Evolutionary conservation across 2,113 vertebrate genomes (phyloP).

Genomic region (Calyptomena viridis): DNA sequence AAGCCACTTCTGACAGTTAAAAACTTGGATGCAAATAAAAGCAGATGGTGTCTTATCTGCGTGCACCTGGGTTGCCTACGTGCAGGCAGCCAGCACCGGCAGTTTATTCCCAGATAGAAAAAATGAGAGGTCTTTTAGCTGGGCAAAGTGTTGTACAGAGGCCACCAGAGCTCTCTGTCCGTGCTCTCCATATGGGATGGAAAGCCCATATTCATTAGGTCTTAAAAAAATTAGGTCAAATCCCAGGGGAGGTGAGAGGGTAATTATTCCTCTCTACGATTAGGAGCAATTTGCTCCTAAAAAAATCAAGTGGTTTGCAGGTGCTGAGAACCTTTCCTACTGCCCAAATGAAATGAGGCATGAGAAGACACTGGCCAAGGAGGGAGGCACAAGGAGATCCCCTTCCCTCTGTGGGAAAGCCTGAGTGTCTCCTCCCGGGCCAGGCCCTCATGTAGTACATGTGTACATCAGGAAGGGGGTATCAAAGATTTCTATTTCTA

Average conservation of each 20-base stretch:
- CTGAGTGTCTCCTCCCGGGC: neutral
- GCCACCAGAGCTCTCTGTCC: neutral
- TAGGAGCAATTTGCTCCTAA: neutral
- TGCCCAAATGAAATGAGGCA: neutral
- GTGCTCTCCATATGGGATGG: rapidly evolving
- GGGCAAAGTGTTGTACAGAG: neutral
- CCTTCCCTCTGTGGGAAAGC: neutral
- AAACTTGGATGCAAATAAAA: neutral
- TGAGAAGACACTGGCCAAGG: neutral
- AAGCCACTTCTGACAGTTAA: neutral
- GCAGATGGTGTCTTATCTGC: slow-evolving; percentile 45
- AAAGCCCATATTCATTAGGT: neutral
- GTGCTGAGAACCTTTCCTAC: neutral
- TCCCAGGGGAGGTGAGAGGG: neutral
- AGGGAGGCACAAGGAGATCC: neutral
- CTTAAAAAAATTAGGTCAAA: neutral
- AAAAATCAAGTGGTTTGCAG: neutral
- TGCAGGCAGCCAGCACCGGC: neutral
- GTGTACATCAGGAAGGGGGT: neutral
- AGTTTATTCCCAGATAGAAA: neutral
- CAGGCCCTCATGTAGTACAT: neutral
- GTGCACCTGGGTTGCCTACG: neutral
- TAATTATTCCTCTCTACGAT: neutral
- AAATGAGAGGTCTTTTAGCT: rapidly evolving
- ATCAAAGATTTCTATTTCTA: neutral